Evolutionary conservation across 2,888 invertebrate species (phyloP).

Genomic region (Drosophila borealis): DNA sequence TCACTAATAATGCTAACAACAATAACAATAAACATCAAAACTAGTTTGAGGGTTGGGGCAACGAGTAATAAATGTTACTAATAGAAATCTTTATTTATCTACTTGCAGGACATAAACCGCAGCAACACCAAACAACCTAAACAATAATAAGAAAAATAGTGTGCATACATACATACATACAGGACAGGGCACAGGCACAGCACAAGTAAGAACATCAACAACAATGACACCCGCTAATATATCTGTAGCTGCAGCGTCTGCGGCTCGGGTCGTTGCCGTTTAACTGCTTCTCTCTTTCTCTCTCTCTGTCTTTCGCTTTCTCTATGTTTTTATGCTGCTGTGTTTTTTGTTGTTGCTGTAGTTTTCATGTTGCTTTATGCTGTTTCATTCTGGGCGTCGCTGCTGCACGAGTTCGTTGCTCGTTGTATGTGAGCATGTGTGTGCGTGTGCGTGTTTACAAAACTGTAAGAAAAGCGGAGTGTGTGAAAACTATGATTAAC

Average conservation of each 20-base stretch:
- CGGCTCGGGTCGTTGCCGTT: conserved; percentile 64
- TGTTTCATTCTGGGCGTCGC: conserved; percentile 78
- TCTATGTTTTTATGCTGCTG: conserved; percentile 53
- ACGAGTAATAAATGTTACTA: conserved; percentile 23
- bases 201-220: conserved; percentile 36
- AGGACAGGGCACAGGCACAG: conserved; percentile 48
- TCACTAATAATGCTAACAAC: conserved; percentile 34
- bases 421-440: conserved; percentile 47
- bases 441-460: conserved; percentile 69
- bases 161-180: conserved; percentile 58
- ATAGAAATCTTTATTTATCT: conserved; percentile 22
- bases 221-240: conserved; percentile 68
- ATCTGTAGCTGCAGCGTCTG: conserved; percentile 47
- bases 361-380: conserved; percentile 74
- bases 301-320: conserved; percentile 27
- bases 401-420: conserved; percentile 74
- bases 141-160: conserved; percentile 40
- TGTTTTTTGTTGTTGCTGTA: conserved; percentile 60
- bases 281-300: conserved; percentile 37
- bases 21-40: conserved; percentile 33
- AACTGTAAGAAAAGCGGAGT: conserved; percentile 76
- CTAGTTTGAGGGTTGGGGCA: conserved; percentile 39
- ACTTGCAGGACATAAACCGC: conserved; percentile 29
- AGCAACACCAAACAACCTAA: conserved; percentile 39
- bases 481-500: conserved; percentile 74